Conservation (phyloP, 2,888 invertebrate species). For the Atrina japonica region DNA sequence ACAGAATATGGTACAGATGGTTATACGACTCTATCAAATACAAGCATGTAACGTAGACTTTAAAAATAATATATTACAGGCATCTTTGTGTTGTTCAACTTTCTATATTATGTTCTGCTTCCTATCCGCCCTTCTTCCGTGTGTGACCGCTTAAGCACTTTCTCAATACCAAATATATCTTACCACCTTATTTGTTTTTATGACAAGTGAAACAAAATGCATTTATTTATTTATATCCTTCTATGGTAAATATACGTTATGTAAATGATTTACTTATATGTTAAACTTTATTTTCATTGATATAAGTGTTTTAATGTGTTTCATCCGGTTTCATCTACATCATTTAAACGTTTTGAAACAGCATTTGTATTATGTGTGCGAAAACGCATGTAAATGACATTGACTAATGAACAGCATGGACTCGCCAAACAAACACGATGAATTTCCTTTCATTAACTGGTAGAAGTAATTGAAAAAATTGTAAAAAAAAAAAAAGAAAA, state of each 20-base stretch:
- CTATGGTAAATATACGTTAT: no score
- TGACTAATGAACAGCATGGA: background rate
- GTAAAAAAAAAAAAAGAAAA: no score
- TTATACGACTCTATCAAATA: no score
- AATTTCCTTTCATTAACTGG: no score
- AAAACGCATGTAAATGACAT: background rate
- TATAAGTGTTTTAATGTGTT: background rate
- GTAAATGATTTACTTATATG: no score
- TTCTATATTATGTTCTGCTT: background rate
- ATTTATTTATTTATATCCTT: no score
- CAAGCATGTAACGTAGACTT: no score
- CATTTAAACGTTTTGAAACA: background rate
- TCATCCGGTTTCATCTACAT: no score
- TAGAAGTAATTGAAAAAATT: no score
- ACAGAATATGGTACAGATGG: no score
- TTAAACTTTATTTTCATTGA: background rate
- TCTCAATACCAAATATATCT: constrained; percentile 3
- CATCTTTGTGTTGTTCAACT: background rate
- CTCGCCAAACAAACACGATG: background rate
- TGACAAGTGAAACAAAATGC: no score
- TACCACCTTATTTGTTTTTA: no score
- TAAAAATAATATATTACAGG: background rate
- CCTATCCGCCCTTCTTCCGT: constrained; percentile 16
- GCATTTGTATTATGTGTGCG: background rate
- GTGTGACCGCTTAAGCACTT: constrained; percentile 10